Evolutionary conservation across 2,888 invertebrate genomes (phyloP), one percentile per base, ranked within the genome.

Genomic region (Carcina quercana): DNA sequence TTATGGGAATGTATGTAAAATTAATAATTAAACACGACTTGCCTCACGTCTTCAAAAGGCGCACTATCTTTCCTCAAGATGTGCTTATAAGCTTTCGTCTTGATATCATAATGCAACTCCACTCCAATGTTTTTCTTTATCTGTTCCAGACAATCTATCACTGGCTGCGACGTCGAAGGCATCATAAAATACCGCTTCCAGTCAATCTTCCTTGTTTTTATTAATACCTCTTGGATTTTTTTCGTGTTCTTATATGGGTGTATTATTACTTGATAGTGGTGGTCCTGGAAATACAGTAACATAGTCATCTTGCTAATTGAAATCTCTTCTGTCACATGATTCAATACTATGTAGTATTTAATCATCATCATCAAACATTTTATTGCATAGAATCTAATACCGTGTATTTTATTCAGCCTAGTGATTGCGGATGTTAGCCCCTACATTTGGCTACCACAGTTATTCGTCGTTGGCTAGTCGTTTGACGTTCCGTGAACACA

Each of bases 131-230:
- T 3, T 5, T 38, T 29, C 13, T 37, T 27, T 8, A 51, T 13
- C 26, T 32, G 45, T 15, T 35, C 17, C 3, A 55, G 32, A 15
- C 43, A 40, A 4, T 38, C 34, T 21, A 47, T 28, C 4, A 43
- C 45, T 4, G 37, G 37, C 6, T 28, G 30, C 24, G 35, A 39
- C 3, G 45, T 44, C 4, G 43, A 46, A 4, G 49, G 38, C 3
- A 51, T 32, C 10, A 19, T 29, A 3, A 45, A 17, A 13, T 30
- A 17, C 36, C 19, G 38, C 2, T 24, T 35, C 53, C 54, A 58
- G 34, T 50, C 36, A 15, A 58, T 42, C 5, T 47, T 5, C 5
- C 35, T 43, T 4, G 54, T 54, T 3, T 21, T 37, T n/a, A 37
- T 13, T 10, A 58, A 35, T 13, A 52, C 47, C 13, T 46, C 34